These are phyloP conservation scores for Asbolus verrucosus DNA, from an alignment of 1,140 invertebrate species.

Conservation along the genomic window DNA sequence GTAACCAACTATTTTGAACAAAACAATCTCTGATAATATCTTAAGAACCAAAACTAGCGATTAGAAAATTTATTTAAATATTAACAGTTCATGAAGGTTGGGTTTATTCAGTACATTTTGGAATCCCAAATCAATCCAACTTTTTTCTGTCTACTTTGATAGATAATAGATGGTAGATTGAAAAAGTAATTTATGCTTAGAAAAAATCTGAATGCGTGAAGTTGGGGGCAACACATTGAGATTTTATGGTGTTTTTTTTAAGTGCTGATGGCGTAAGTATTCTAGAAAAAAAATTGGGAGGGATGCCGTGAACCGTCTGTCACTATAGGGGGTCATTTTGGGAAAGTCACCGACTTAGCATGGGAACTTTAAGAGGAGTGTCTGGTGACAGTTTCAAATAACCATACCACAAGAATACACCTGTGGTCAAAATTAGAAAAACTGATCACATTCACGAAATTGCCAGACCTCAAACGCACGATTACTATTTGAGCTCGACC, in stretches of 20 bases:
- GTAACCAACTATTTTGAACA: conserved; percentile 39
- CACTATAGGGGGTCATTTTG: conserved; percentile 88
- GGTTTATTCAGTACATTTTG: conserved; percentile 93
- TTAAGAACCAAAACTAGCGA: conserved; percentile 56
- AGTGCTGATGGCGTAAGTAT: conserved; percentile 77
- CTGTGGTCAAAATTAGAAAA: conserved; percentile 72
- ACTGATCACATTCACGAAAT: conserved; percentile 85
- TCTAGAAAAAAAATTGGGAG: conserved; percentile 76
- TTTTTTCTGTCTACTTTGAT: conserved; percentile 94
- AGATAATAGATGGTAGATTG: conserved; percentile 88
- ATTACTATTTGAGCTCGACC: conserved; percentile 90
- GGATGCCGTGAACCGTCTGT: conserved; percentile 78
- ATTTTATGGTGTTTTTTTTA: conserved; percentile 91
- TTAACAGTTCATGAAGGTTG: conserved; percentile 93
- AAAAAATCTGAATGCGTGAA: conserved; percentile 84
- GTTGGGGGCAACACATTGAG: conserved; percentile 94
- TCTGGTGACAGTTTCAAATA: conserved; percentile 81
- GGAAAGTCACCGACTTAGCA: conserved; percentile 82
- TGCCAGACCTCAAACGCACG: conserved; percentile 94
- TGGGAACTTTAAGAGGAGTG: conserved; percentile 87
- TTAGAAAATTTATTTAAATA: conserved; percentile 79
- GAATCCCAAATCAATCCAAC: conserved; percentile 68
- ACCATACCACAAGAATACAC: conserved; percentile 93
- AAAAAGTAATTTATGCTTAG: conserved; percentile 79
- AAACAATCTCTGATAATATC: background rate